Evolutionary conservation across 2,888 invertebrate genomes (phyloP).

Genomic region (Timema cristinae): DNA sequence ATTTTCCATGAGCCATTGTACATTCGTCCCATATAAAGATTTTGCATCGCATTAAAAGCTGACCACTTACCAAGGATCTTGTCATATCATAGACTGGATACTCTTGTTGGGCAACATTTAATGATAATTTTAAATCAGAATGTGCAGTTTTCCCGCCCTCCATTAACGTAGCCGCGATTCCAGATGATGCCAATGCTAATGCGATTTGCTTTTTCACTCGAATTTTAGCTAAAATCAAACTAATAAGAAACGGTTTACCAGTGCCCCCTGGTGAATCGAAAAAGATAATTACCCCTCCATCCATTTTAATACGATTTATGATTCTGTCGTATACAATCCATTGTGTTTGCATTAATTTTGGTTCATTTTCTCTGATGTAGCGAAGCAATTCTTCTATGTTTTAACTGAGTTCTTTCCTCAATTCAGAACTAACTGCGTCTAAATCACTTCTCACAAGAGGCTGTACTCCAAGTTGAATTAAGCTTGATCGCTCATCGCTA

Average conservation of each 20-base stretch:
- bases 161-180: constrained; percentile 11
- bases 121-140: constrained; percentile 10
- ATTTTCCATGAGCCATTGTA: constrained; percentile 1
- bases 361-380: constrained; percentile 4
- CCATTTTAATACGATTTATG: constrained; percentile 10
- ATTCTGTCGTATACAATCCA: constrained; percentile 8
- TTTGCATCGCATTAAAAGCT: constrained; percentile 13
- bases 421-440: too few relatives aligned
- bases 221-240: constrained; percentile 7
- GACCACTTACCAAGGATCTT: constrained; percentile 2
- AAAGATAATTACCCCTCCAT: constrained; percentile 11
- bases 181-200: background rate
- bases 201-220: constrained; percentile 8
- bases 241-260: constrained; percentile 4
- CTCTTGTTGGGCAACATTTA: constrained; percentile 9
- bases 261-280: constrained; percentile 11
- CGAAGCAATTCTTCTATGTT: too few relatives aligned
- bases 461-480: too few relatives aligned
- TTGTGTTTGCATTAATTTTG: constrained; percentile 2
- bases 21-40: constrained; percentile 11
- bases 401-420: too few relatives aligned
- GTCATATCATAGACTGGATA: constrained; percentile 11
- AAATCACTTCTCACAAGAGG: too few relatives aligned
- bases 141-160: constrained; percentile 12
- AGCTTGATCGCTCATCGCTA: too few relatives aligned